Conservation (phyloP, 2,888 invertebrate species). For the Gastracanthus pulcherrimus region DNA sequence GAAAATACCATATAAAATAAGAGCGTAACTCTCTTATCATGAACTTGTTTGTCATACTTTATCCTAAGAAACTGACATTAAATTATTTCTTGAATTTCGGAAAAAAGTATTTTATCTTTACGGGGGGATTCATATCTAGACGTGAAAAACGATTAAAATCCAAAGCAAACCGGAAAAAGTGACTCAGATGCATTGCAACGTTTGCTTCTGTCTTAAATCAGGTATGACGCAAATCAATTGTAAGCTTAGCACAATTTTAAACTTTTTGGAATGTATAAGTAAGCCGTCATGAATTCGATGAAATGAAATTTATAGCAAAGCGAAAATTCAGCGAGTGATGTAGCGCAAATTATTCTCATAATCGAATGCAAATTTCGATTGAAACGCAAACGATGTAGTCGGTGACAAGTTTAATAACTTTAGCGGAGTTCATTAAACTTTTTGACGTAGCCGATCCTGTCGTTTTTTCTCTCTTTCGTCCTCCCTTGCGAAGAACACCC, state of each 20-base stretch:
- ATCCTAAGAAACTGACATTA: no score
- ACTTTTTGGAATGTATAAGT: not conserved
- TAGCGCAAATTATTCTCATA: constrained; percentile 42
- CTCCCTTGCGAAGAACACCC: constrained; percentile 24
- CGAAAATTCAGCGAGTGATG: constrained; percentile 8
- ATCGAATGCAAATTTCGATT: constrained; percentile 53
- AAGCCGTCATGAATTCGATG: not conserved
- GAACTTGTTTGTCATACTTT: no score
- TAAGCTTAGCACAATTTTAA: no score
- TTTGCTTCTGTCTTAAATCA: not conserved
- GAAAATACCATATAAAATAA: no score
- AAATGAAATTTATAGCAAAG: constrained; percentile 38
- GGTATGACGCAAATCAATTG: no score
- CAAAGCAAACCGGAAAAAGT: not conserved
- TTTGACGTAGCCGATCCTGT: constrained; percentile 34
- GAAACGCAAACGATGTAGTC: constrained; percentile 42
- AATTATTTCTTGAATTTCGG: not conserved
- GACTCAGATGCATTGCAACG: not conserved
- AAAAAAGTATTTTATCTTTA: no score
- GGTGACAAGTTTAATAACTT: constrained; percentile 51
- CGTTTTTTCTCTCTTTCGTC: constrained; percentile 6
- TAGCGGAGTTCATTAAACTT: constrained; percentile 52
- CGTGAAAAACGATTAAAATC: not conserved
- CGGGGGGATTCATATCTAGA: not conserved
- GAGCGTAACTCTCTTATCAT: no score